These are phyloP conservation scores for Acanthosepion pharaonis DNA, from an alignment of 2,888 invertebrate species.

Conservation along the genomic window DNA sequence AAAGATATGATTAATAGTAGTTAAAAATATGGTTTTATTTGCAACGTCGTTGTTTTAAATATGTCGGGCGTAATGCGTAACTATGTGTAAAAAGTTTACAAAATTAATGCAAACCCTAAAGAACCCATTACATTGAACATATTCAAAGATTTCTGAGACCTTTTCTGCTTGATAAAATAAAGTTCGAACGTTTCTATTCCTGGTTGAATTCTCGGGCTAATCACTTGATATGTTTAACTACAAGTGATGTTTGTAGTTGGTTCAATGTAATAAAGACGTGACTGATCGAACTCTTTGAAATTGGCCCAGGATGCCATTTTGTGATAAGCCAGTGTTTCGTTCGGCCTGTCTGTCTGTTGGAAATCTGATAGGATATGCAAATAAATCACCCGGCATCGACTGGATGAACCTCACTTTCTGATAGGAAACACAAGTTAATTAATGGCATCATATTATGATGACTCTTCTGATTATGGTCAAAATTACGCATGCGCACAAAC, in stretches of 20 bases:
- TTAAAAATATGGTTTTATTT: too few relatives aligned
- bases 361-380: conserved; percentile 33
- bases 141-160: not conserved
- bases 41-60: too few relatives aligned
- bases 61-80: too few relatives aligned
- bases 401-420: not conserved
- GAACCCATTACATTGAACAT: not conserved
- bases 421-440: conserved; percentile 12
- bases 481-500: not conserved
- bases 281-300: not conserved
- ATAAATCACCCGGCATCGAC: not conserved
- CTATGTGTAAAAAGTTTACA: too few relatives aligned
- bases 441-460: not conserved
- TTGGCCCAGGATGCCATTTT: conserved; percentile 5
- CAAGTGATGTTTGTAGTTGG: not conserved
- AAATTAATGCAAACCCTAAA: not conserved
- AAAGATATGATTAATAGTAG: too few relatives aligned
- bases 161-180: not conserved
- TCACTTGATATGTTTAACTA: not conserved
- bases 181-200: not conserved
- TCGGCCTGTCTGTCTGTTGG: conserved; percentile 4
- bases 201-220: not conserved
- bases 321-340: conserved; percentile 16
- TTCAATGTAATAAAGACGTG: not conserved
- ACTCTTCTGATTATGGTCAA: not conserved